phyloP scores from a whole-genome alignment of 2,888 invertebrate genomes.

The Tenthredo notha region DNA sequence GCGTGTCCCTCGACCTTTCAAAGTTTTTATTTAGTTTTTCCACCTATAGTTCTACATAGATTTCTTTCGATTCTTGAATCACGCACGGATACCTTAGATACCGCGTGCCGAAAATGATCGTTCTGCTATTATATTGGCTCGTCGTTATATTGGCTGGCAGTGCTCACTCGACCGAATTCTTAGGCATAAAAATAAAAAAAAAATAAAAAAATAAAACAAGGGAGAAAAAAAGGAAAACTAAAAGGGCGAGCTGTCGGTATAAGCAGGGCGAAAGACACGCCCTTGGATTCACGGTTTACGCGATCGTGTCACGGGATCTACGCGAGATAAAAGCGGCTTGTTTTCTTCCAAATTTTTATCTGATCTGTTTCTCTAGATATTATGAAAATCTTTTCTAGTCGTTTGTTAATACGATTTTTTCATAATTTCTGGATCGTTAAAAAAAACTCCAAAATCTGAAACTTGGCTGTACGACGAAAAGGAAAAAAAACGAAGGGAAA shows the following conservation, averaged over 20 bases:
- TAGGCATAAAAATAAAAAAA: neutral
- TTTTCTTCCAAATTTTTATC: neutral
- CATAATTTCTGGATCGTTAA: neutral
- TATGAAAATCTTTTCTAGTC: neutral
- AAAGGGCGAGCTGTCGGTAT: conserved; percentile 5
- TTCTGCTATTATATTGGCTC: conserved; percentile 16
- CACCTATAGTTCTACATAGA: neutral
- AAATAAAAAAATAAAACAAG: neutral
- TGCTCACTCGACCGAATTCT: conserved; percentile 39
- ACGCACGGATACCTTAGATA: neutral
- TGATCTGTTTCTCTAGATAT: neutral
- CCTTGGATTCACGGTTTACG: conserved; percentile 29
- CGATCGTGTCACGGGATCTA: conserved; percentile 33
- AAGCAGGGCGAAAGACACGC: conserved; percentile 37
- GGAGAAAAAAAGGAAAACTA: neutral
- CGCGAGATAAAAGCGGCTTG: neutral
- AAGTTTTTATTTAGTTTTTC: conserved; percentile 4
- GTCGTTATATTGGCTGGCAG: conserved; percentile 34
- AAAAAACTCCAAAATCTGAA: neutral
- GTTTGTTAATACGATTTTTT: neutral
- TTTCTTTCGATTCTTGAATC: conserved; percentile 19
- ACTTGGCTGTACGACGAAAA: neutral
- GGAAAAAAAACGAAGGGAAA: neutral
- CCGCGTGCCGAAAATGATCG: conserved; percentile 40
- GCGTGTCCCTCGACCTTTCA: conserved; percentile 29